Conservation (phyloP, 2,113 vertebrate genomes). For the Pelecanoides urinatrix region DNA sequence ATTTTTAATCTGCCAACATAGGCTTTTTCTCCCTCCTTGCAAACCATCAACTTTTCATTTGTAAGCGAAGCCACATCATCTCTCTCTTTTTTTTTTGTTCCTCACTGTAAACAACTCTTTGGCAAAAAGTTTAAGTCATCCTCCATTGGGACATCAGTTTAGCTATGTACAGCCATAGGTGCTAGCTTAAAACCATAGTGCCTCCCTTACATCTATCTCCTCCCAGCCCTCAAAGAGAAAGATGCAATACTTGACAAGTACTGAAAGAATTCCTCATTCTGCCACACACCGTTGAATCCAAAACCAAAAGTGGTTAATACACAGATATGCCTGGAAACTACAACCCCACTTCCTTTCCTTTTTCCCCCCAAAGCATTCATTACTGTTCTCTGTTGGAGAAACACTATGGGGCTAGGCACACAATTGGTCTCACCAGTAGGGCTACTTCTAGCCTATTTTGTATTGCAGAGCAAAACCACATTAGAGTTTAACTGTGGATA, state of each 20-base stretch:
- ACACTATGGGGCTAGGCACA: background rate
- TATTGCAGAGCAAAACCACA: background rate
- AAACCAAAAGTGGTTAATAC: background rate
- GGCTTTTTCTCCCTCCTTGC: background rate
- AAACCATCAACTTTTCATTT: background rate
- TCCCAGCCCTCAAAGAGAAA: background rate
- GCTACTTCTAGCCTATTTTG: background rate
- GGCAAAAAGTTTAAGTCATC: background rate
- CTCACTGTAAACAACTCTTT: background rate
- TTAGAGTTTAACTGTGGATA: background rate
- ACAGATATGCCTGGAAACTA: background rate
- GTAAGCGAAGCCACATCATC: background rate
- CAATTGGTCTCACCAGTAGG: background rate
- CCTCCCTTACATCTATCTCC: background rate
- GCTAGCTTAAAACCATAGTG: background rate
- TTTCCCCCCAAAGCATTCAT: background rate
- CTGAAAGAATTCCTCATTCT: background rate
- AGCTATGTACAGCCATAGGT: background rate
- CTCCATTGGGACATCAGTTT: background rate
- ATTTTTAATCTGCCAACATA: background rate
- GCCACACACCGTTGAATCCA: background rate
- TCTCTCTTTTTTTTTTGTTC: background rate
- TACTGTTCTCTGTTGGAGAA: background rate
- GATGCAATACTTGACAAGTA: background rate
- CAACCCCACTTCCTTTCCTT: background rate